These are phyloP conservation scores for Euphydryas editha DNA, from an alignment of 2,888 invertebrate species.

Conservation along the genomic window DNA sequence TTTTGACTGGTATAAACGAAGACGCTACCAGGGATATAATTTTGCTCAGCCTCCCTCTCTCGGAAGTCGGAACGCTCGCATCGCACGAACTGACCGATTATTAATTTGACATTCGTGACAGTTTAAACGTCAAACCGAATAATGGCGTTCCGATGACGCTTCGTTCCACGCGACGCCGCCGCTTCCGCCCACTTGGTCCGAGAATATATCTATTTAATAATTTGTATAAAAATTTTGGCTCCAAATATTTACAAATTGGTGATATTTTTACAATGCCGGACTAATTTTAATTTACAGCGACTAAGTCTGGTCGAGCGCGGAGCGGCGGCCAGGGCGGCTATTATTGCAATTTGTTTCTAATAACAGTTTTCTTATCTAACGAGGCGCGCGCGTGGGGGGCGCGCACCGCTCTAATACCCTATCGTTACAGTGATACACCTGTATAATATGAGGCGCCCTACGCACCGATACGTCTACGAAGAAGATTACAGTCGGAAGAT, in stretches of 20 bases:
- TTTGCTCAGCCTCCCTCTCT: too few species aligned
- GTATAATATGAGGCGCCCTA: constrained; percentile 43
- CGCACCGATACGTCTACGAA: constrained; percentile 43
- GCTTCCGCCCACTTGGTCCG: constrained; percentile 64
- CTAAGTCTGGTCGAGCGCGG: constrained; percentile 57
- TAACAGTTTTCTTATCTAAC: constrained; percentile 80
- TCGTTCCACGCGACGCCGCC: constrained; percentile 40
- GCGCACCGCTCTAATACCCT: constrained; percentile 65
- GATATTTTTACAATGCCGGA: constrained; percentile 78
- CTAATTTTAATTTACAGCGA: constrained; percentile 73
- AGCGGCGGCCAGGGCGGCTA: constrained; percentile 50
- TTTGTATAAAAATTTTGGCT: constrained; percentile 82
- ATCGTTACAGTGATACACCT: constrained; percentile 72
- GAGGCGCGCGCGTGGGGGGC: constrained; percentile 73
- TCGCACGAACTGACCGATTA: background rate
- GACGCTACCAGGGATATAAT: too few species aligned
- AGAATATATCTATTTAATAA: constrained; percentile 77
- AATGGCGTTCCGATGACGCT: constrained; percentile 5
- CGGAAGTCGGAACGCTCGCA: background rate
- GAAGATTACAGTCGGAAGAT: constrained; percentile 61
- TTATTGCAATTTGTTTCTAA: constrained; percentile 77
- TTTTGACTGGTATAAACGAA: too few species aligned
- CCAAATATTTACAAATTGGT: constrained; percentile 79
- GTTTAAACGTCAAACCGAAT: constrained; percentile 15
- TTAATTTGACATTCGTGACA: constrained; percentile 17